phyloP scores from a whole-genome alignment of 2,888 invertebrate genomes.

The Monochamus alternatus region DNA sequence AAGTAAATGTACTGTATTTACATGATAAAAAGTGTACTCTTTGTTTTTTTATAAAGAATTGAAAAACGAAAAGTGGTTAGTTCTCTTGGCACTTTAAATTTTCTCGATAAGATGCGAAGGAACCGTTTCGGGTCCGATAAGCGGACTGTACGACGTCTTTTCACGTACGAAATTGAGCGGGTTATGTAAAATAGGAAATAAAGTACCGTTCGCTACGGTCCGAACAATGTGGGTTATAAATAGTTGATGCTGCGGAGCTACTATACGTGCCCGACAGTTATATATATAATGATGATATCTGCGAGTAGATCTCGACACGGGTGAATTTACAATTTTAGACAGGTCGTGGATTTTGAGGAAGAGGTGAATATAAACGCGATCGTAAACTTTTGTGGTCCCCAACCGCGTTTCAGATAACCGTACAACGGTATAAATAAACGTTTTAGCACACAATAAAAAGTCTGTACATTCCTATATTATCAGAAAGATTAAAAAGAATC shows the following conservation, averaged over 20 bases:
- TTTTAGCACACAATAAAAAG: no score
- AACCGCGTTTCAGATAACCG: no score
- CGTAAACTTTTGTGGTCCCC: not conserved
- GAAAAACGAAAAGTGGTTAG: no score
- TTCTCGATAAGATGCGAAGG: no score
- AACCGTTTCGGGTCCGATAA: not conserved
- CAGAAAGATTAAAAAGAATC: no score
- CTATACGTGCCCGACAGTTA: not conserved
- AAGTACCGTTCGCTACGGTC: slow-evolving; percentile 15
- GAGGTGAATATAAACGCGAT: slow-evolving; percentile 22
- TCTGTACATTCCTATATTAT: no score
- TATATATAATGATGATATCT: slow-evolving; percentile 34
- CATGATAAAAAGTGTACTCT: no score
- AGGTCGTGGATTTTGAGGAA: slow-evolving; percentile 46
- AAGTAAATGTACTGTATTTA: no score
- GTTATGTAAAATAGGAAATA: slow-evolving; percentile 19
- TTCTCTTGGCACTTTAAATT: no score
- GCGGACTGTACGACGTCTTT: not conserved
- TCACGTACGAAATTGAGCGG: slow-evolving; percentile 13
- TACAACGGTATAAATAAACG: no score
- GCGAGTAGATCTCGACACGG: slow-evolving; percentile 34
- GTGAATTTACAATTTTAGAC: slow-evolving; percentile 34
- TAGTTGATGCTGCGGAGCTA: slow-evolving; percentile 11
- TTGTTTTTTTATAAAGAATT: no score
- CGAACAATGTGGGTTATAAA: slow-evolving; percentile 19